Evolutionary conservation across 1,140 invertebrate genomes (phyloP), one percentile per base, ranked within the genome.

Genomic region (Dreissena polymorpha): DNA sequence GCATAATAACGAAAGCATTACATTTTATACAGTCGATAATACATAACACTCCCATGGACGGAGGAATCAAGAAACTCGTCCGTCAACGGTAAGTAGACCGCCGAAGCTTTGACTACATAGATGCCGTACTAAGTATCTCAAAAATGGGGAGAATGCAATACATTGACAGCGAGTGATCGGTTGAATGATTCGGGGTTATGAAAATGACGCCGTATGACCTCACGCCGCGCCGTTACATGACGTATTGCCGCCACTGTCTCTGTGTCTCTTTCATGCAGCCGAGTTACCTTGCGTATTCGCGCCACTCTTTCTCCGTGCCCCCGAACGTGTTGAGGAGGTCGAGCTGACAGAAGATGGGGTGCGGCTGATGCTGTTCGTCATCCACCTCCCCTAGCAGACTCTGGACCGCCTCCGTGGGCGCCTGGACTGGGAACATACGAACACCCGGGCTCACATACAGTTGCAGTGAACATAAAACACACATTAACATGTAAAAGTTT

Each of bases 301-400:
- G 97, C 98, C 98, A 99, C 67, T 91, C 86, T 60, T 83, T 86
- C 93, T 98, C 97, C 92, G 97, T 86, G 25, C 79, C 76, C 8
- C 39, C 39, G 64, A 97, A 96, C 86, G 91, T 92, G 72, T 96
- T 95, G 83, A 99, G 94, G 95, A 93, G 95, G 70, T 95, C 96
- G 97, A 99, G 97, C 93, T 98, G 96, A 88, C 97, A 98, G 94
- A 99, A 99, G 39, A 94, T 79, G 25, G 92, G 91, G 84, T 93
- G 93, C 23, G 90, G 87, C 85, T 73, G 57, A 53, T 87, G 79
- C 50, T 90, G 90, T 69, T 97, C 96, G 23, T 91, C 90, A 89
- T 97, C 97, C 93, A 98, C 97, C 23, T 90, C 89, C 13, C 97
- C 97, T 18, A 99, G 94, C 86, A 99, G 98, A 90, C 98, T 98